Evolutionary conservation across 2,113 vertebrate species (phyloP).

Genomic region (Mohoua ochrocephala): DNA sequence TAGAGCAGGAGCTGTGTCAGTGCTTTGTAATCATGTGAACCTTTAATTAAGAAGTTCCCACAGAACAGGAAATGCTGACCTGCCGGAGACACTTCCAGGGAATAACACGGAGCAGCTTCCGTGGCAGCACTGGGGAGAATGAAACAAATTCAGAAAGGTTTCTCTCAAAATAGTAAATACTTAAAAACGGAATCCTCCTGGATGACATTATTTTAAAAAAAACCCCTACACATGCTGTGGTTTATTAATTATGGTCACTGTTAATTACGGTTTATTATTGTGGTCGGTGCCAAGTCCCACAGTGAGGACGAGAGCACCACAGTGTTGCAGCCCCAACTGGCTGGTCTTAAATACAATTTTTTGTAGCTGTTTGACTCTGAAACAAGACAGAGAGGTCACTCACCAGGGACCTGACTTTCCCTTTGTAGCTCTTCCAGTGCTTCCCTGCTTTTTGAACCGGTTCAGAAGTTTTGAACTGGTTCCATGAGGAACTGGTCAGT

Average conservation of each 20-base stretch:
- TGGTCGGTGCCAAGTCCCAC: not conserved
- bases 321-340: fast-evolving
- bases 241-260: not conserved
- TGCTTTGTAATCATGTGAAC: not conserved
- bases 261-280: not conserved
- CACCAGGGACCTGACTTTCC: not conserved
- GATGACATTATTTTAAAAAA: not conserved
- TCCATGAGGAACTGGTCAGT: not conserved
- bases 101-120: not conserved
- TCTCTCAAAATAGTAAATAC: not conserved
- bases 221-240: fast-evolving
- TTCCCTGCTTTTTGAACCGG: not conserved
- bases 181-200: fast-evolving
- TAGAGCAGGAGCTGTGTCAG: not conserved
- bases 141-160: no score
- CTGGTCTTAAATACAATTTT: not conserved
- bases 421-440: not conserved
- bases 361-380: not conserved
- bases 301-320: not conserved
- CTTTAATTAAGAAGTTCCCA: constrained; percentile 28
- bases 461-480: not conserved
- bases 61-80: not conserved
- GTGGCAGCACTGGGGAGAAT: not conserved
- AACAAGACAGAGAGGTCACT: not conserved
- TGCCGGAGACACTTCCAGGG: not conserved